Evolutionary conservation across 2,113 vertebrate species (phyloP), one percentile per base, ranked within the genome.

Genomic region (Capreolus pygargus): DNA sequence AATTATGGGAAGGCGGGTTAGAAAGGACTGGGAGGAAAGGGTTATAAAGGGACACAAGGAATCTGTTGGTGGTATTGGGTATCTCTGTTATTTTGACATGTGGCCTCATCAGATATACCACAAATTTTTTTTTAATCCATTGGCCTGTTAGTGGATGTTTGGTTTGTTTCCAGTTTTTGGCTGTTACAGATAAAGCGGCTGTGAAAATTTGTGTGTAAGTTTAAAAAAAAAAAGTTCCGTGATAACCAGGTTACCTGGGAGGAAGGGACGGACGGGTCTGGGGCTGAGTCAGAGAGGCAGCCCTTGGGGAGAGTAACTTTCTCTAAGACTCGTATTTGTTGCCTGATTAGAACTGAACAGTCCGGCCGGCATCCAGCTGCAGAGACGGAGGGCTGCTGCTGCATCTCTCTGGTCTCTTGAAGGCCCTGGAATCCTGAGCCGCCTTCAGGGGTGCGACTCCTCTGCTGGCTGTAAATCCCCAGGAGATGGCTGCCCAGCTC

Each of bases 301-400:
- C 33, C 21, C 33, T 28, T 54, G 2, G 10, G 7, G 36, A 57
- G 60, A 3, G 39, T 25, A 16, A 17, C 12, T 8, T 84, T 52
- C 52, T 39, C 84, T 79, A n/a, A 13, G n/a, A 2, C 16, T 50
- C 10, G 39, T 33, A 1, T 82, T 19, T 2, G 15, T 88, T n/a
- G 30, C 83, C 54, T 30, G 16, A n/a, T 79, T 81, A 47, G 76
- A 57, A 43, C 2, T 6, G 12, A 45, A 3, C 17, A 7, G 43
- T 27, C 21, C 16, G 0, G 36, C 1, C 0, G 11, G 23, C 6
- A 13, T 14, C 17, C 1, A 0, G 39, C 94, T 81, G 47, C 50
- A n/a, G 0, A 2, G 2, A 3, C 47, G 0, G 2, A n/a, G 39
- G 27, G 60, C 4, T 0, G 10, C n/a, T 1, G 0, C 91, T 9